Evolutionary conservation across 2,797 vertebrate genomes (phyloP), one percentile per base, ranked within the genome.

Genomic region (Cryptoprocta ferox): DNA sequence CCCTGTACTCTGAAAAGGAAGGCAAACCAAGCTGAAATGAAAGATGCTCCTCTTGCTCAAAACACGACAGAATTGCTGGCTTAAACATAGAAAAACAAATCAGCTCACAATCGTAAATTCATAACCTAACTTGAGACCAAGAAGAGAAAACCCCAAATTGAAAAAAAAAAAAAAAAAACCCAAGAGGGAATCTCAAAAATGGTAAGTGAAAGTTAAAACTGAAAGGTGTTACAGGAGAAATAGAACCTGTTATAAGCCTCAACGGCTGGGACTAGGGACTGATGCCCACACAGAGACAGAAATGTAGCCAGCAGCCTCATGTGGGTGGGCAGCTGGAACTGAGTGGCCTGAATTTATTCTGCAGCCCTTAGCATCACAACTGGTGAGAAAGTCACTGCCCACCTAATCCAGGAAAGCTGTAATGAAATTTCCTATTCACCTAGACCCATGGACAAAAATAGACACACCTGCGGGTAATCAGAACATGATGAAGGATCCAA

Each of bases 131-230:
- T 73, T 81, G 32, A 95, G 75, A 87, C 32, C 56, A 83, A 88
- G 59, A 80, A 82, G 89, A 73, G 37, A 90, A 94, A 90, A 90
- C 84, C 94, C 59, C 35, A n/a, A 61, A 26, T 24, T 84, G 30
- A 66, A 6, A 66, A 18, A 45, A 70, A 59, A 45, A 70, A 73
- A 66, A 24, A 42, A 79, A 26, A 24, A 82, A 28, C 56, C 37
- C 12, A 48, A 75, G 48, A 86, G 26, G 12, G 32, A 37, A 42
- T 83, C 45, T 87, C 28, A 68, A 61, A 90, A 78, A 42, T 48
- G 79, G 91, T 70, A 89, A 97, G 59, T 82, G 92, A 84, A 61
- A 56, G 42, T 81, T 80, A 78, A 87, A 91, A 56, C 37, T 21
- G 53, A 42, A 70, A 87, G 81, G 3, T 32, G 28, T 78, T 63